These are phyloP conservation scores for Yponomeuta malinellus DNA, from an alignment of 2,888 invertebrate genomes.

Conservation along the genomic window DNA sequence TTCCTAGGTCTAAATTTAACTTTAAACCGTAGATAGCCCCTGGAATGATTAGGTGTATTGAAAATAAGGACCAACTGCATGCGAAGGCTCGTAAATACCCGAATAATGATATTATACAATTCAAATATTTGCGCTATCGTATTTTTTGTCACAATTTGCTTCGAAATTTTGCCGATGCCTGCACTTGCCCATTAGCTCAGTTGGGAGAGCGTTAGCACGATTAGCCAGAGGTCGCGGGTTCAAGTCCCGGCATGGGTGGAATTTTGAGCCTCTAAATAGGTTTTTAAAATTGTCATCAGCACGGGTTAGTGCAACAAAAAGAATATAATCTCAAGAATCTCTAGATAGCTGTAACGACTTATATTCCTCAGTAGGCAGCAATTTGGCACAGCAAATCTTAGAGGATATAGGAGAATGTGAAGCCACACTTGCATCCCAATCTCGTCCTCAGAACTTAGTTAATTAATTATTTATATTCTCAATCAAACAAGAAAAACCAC, in stretches of 20 bases:
- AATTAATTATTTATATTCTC: too few relatives aligned
- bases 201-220: too few relatives aligned
- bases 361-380: neutral
- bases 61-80: neutral
- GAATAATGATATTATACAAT: neutral
- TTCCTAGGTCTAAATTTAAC: too few relatives aligned
- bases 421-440: neutral
- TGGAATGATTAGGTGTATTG: neutral
- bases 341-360: neutral
- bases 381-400: neutral
- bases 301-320: too few relatives aligned
- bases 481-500: too few relatives aligned
- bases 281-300: too few relatives aligned
- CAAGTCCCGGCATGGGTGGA: too few relatives aligned
- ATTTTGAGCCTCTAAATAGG: too few relatives aligned
- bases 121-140: neutral
- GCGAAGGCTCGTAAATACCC: neutral
- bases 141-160: neutral
- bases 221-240: too few relatives aligned
- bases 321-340: neutral
- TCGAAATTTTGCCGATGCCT: too few relatives aligned
- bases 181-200: too few relatives aligned
- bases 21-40: too few relatives aligned
- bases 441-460: neutral
- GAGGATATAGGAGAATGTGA: neutral